Conservation (phyloP, 2,888 invertebrate species). For the Cremastinae sp. region DNA sequence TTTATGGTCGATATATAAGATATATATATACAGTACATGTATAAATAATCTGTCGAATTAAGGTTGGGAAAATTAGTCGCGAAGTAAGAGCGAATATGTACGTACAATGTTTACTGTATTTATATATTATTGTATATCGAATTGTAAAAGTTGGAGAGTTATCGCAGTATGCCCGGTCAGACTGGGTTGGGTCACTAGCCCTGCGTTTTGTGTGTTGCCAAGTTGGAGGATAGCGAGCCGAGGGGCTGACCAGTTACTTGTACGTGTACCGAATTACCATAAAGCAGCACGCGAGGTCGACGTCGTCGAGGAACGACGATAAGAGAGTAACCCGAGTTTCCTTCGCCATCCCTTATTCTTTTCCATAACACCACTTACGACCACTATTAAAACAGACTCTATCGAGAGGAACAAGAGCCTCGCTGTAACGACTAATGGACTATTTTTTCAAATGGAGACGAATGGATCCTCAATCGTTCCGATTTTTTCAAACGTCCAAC, state of each 20-base stretch:
- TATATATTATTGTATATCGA: slow-evolving; percentile 5
- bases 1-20: no score
- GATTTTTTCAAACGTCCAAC: not conserved
- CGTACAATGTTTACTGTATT: not conserved
- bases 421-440: no score
- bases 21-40: no score
- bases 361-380: not conserved
- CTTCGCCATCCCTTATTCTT: slow-evolving; percentile 39
- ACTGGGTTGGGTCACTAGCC: slow-evolving; percentile 60
- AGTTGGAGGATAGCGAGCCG: slow-evolving; percentile 53
- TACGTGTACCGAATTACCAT: slow-evolving; percentile 76
- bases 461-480: not conserved
- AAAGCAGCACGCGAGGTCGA: slow-evolving; percentile 76
- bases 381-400: not conserved
- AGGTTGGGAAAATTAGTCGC: no score
- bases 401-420: not conserved
- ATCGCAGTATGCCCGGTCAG: slow-evolving; percentile 46
- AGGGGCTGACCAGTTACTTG: slow-evolving; percentile 74
- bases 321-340: slow-evolving; percentile 67
- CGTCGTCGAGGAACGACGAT: slow-evolving; percentile 78
- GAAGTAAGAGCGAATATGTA: not conserved
- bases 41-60: no score
- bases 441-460: not conserved
- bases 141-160: slow-evolving; percentile 48
- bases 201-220: slow-evolving; percentile 32